Percentiles rank a stretch among this genome's conserved stretches.
These are phyloP conservation scores for Pao palembangensis DNA, from an alignment of 2,113 vertebrate species.

Conservation along the genomic window DNA sequence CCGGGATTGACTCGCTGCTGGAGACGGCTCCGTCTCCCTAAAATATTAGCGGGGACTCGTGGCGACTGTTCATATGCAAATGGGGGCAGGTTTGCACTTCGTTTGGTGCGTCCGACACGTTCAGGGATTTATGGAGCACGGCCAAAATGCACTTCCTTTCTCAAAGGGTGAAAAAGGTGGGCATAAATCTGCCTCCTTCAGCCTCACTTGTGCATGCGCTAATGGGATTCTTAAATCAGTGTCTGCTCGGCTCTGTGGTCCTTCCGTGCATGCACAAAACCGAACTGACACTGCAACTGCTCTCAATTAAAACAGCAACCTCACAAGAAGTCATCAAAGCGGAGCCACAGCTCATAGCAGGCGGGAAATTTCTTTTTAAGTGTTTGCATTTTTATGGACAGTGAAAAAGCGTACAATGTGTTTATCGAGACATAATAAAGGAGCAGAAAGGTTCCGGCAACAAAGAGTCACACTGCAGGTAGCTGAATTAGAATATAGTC, in stretches of 20 bases:
- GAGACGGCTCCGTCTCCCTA: too few species aligned
- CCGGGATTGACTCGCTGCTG: too few species aligned
- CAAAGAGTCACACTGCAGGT: conserved; percentile 49
- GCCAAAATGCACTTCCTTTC: conserved; percentile 53
- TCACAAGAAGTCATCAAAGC: conserved; percentile 2
- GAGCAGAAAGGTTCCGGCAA: conserved; percentile 44
- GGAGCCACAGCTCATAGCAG: background rate
- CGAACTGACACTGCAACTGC: conserved; percentile 15
- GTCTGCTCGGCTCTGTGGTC: conserved; percentile 1
- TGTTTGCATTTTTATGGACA: conserved; percentile 28
- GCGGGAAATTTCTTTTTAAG: conserved; percentile 20
- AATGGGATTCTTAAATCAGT: conserved; percentile 45
- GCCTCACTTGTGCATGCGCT: conserved; percentile 57
- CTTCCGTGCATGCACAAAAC: conserved; percentile 8
- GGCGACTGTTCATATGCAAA: conserved; percentile 7
- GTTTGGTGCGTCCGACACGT: conserved; percentile 30
- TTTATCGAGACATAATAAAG: conserved; percentile 58
- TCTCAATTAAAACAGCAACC: conserved; percentile 39
- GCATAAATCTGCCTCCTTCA: conserved; percentile 52
- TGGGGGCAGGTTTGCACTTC: conserved; percentile 14
- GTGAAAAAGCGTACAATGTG: conserved; percentile 24
- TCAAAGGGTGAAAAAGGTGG: conserved; percentile 27
- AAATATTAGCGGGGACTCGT: too few species aligned
- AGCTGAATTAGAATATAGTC: conserved; percentile 67
- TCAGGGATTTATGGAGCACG: conserved; percentile 57